phyloP scores from a whole-genome alignment of 2,113 vertebrate species.

The Caracal caracal region DNA sequence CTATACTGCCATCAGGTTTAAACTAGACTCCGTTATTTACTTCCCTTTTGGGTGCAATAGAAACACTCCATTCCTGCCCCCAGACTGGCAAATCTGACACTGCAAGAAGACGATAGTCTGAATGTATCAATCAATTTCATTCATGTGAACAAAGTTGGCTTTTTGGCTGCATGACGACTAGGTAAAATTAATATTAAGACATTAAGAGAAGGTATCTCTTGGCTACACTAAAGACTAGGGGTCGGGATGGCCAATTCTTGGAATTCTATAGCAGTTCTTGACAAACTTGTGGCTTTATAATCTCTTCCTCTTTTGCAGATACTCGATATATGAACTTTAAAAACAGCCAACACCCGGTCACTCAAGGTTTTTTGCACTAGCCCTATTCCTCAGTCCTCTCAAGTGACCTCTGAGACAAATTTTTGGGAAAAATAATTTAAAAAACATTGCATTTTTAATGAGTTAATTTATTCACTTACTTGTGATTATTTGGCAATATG shows the following conservation, averaged over 20 bases:
- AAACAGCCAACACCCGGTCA: rapidly evolving
- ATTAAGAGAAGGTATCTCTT: neutral
- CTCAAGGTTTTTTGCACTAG: neutral
- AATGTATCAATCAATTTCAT: neutral
- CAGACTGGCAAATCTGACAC: neutral
- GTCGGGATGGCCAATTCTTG: neutral
- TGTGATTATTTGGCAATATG: neutral
- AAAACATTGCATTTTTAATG: neutral
- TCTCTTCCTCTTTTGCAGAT: neutral
- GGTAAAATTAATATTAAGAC: neutral
- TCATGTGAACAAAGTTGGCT: neutral
- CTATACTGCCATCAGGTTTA: neutral
- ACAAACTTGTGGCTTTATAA: neutral
- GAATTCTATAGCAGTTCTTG: neutral
- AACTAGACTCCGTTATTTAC: neutral
- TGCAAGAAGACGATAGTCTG: neutral
- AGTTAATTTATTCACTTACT: neutral
- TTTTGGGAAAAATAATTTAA: neutral
- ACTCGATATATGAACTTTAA: neutral
- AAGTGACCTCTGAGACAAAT: neutral
- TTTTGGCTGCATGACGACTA: neutral
- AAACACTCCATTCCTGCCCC: neutral
- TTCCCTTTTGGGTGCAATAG: neutral
- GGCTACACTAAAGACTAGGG: neutral
- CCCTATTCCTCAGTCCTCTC: neutral